A percentile compares a stretch with the other conserved stretches of the same genome.
These are phyloP conservation scores for Paraescarpia echinospica DNA, from an alignment of 1,140 invertebrate genomes.

Conservation along the genomic window DNA sequence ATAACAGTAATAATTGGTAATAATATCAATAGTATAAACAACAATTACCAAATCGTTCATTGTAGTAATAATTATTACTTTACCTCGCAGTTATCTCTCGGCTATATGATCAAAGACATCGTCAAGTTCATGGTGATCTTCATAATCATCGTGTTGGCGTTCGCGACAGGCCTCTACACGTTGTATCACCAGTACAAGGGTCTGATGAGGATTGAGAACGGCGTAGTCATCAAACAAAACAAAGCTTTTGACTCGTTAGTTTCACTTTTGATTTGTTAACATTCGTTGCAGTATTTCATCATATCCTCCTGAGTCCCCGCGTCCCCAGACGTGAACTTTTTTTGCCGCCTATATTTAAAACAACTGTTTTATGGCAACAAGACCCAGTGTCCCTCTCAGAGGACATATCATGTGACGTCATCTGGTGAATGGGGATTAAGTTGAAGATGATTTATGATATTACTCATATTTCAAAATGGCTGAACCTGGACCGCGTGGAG, in stretches of 20 bases:
- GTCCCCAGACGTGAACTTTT: no score
- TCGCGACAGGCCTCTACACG: slow-evolving; percentile 4
- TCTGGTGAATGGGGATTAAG: no score
- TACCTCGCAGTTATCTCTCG: slow-evolving; percentile 6
- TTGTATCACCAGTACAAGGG: background rate
- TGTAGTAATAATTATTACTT: background rate
- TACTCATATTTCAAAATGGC: no score
- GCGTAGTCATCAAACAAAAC: background rate
- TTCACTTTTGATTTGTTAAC: background rate
- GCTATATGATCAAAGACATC: slow-evolving; percentile 8
- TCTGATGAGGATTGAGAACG: background rate
- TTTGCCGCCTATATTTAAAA: no score
- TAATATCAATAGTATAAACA: background rate
- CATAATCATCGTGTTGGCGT: slow-evolving; percentile 11
- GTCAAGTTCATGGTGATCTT: slow-evolving; percentile 14
- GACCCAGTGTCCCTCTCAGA: no score
- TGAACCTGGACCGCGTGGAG: no score
- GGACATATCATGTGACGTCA: no score
- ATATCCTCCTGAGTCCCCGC: no score
- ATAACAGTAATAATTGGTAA: no score
- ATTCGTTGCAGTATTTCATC: background rate
- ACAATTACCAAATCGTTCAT: background rate
- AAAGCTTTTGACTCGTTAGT: background rate
- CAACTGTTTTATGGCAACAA: no score
- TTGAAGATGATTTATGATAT: no score